Evolutionary conservation across 2,797 vertebrate species (phyloP).

Genomic region (Ataeniobius toweri): DNA sequence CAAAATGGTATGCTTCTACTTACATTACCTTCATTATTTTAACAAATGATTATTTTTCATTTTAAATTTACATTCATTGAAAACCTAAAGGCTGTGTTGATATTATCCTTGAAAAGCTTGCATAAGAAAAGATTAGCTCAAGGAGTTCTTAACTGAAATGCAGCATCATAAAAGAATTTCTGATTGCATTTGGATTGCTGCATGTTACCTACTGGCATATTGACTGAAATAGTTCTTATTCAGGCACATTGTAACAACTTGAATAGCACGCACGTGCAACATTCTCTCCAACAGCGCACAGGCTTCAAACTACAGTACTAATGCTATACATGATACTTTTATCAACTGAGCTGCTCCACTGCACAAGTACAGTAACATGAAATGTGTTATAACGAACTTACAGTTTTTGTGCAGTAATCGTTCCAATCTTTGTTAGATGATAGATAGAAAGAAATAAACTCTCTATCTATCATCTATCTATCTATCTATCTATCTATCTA

Average conservation of each 20-base stretch:
- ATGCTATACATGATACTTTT: conserved; percentile 12
- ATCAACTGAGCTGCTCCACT: conserved; percentile 55
- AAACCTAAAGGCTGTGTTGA: conserved; percentile 11
- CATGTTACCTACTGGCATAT: conserved; percentile 61
- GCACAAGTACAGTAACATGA: conserved; percentile 28
- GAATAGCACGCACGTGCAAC: conserved; percentile 51
- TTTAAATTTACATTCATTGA: conserved; percentile 17
- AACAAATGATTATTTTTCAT: conserved; percentile 1
- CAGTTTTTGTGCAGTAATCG: background rate
- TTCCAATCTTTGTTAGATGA: background rate
- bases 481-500: no score
- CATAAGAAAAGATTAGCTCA: background rate
- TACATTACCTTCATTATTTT: background rate
- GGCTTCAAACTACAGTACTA: conserved; percentile 44
- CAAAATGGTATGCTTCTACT: background rate
- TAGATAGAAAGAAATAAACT: background rate
- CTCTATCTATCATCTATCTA: no score
- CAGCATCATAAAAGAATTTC: conserved; percentile 1
- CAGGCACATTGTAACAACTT: conserved; percentile 42
- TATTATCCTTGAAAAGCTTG: conserved; percentile 33
- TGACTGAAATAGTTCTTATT: conserved; percentile 25
- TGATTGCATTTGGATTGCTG: conserved; percentile 67
- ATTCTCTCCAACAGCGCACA: conserved; percentile 31
- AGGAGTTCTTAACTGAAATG: background rate
- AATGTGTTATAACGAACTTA: background rate